Base-by-base conservation (phyloP, 2,113 vertebrate species). In the Lepus timidus region DNA sequence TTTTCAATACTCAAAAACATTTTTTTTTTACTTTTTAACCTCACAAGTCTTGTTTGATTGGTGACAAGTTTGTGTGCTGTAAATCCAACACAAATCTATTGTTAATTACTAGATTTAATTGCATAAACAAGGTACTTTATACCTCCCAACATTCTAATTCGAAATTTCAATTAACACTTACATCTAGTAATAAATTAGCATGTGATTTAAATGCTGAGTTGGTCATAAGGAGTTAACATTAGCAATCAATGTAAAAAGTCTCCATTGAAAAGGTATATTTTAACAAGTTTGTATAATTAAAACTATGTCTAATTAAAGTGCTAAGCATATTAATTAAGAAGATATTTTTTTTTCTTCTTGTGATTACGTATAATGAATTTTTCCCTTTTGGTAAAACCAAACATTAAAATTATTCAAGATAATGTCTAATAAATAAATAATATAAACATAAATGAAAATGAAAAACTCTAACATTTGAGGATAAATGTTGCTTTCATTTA, bases 401-500 rank as follows among this genome's bases (percentile, higher is more conserved):
- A 62, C 55, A 71, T 74, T 88, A 96, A 92, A 70, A 36, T 55
- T 5, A 49, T 82, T 90, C 51, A 62, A 79, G 36, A 4, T 78
- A 70, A 62, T 88, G 58, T 9, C 4, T 76, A 75, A 22, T 76
- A 75, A 22, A 6, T 82, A 67, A 87, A 58, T 58, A 64, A 76
- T 61, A 70, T n/a, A 92, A 83, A 89, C 84, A 65, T 88, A 96
- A 92, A 90, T 61, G 11, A 93, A 97, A 92, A 62, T 17, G 29
- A 90, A 81, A 68, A 52, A 76, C n/a, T 75, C 74, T 67, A 87
- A 81, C 85, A 78, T 81, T 94, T 51, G 25, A 85, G 12, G 16
- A 79, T 44, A 91, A 96, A 81, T 86, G 0, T 44, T 44, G 44
- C 44, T 44, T 44, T 44, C 44, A 9, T 44, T 44, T 44, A 44